Evolutionary conservation across 2,888 invertebrate genomes (phyloP), one percentile per base, ranked within the genome.

Genomic region (Chrysina gloriosa): DNA sequence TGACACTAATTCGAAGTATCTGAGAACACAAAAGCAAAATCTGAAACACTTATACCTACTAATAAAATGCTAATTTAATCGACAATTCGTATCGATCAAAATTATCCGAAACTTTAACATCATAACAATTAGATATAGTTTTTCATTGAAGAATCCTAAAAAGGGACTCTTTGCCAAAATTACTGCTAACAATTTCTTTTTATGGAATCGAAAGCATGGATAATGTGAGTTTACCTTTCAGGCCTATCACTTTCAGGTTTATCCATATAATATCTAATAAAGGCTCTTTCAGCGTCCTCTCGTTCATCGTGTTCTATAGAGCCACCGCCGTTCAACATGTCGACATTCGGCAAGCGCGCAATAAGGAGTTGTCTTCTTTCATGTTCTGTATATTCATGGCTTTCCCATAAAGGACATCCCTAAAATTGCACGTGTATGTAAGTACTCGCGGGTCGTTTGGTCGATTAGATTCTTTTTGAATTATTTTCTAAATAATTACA

Each of bases 271-370:
- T 94, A 91, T 68, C 97, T 88, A 75, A 97, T 94, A 83, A 97
- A 97, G 72, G 96, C 94, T 69, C 97, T 86, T 82, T 97, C 97
- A 9, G 97, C 94, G 78, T 95, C 93, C 82, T 96, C 96, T 67
- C 96, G 87, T 81, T 97, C 97, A 74, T 93, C 92, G 0, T 86
- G 87, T 31, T 90, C 90, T 74, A 97, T 94, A 9, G 88, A 88
- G 14, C 93, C 94, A 66, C 97, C 96, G 0, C 97, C 97, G 84
- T 97, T 97, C 42, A 97, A 84, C 63, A 92, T 92, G 72, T 89
- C 87, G 48, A 97, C 90, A 81, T 91, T 92, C 36, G 96, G 96
- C 70, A 97, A 85, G 71, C 96, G 87, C 7, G 96, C 96, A 54
- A 97, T 93, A 63, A 96, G 84, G 67, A 96, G 86, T 81, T 96